phyloP scores from a whole-genome alignment of 2,797 vertebrate genomes.

The Iguana delicatissima region DNA sequence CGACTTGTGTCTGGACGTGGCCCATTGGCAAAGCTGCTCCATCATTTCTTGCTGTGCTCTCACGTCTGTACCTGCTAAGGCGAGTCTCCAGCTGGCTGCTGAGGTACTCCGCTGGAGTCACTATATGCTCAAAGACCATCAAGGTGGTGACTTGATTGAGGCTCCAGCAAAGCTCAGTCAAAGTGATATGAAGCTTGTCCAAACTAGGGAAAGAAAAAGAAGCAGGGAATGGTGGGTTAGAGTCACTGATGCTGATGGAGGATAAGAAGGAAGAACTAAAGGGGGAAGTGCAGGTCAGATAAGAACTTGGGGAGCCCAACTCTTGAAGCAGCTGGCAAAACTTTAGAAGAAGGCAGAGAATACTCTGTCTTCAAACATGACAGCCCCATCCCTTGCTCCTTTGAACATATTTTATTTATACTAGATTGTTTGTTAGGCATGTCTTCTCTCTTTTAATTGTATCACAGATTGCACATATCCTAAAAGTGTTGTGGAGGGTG shows the following conservation, averaged over 20 bases:
- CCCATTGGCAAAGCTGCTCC: not conserved
- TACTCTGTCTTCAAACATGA: not conserved
- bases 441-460: not conserved
- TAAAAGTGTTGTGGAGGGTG: not conserved
- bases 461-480: not conserved
- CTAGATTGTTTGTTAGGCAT: not conserved
- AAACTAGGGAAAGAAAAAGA: conserved; percentile 77
- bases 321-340: not conserved
- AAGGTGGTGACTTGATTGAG: conserved; percentile 85
- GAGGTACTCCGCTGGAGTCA: conserved; percentile 91
- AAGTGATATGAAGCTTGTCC: conserved; percentile 91
- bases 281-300: not conserved
- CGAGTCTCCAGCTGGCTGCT: conserved; percentile 88
- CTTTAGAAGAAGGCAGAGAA: not conserved
- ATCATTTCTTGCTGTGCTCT: conserved; percentile 5
- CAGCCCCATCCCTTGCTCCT: not conserved
- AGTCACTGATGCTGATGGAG: not conserved
- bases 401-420: not conserved
- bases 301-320: not conserved
- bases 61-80: conserved; percentile 85
- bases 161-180: conserved; percentile 88
- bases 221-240: not conserved
- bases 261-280: not conserved
- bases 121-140: conserved; percentile 84
- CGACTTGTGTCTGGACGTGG: too few relatives aligned